Percentiles rank a stretch among this genome's conserved stretches.
phyloP scores from a whole-genome alignment of 1,140 invertebrate genomes.

The Orius laevigatus region DNA sequence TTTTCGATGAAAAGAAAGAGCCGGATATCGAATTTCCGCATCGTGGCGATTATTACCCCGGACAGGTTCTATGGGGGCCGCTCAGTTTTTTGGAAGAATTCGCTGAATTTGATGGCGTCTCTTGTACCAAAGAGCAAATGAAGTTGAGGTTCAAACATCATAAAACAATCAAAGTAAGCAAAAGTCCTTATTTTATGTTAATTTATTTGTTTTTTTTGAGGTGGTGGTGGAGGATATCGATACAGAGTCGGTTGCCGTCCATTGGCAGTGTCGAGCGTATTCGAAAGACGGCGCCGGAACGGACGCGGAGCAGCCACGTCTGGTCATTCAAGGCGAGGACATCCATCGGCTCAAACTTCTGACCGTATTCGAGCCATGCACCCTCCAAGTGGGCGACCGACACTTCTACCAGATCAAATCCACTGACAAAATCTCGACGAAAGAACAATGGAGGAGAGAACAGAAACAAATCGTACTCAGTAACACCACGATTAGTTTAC shows the following conservation, averaged over 20 bases:
- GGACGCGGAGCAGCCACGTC: conserved; percentile 47
- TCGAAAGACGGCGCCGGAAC: conserved; percentile 40
- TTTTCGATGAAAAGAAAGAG: conserved; percentile 38
- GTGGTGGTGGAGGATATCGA: conserved; percentile 45
- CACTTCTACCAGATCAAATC: conserved; percentile 48
- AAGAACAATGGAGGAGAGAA: conserved; percentile 34
- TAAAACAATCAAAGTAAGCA: conserved; percentile 22
- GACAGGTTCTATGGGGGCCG: conserved; percentile 54
- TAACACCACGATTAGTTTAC: not conserved
- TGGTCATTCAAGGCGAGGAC: conserved; percentile 54
- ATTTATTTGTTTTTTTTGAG: conserved; percentile 18
- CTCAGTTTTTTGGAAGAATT: conserved; percentile 44
- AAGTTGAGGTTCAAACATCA: conserved; percentile 27
- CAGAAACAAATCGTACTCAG: conserved; percentile 17
- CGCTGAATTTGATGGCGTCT: conserved; percentile 35
- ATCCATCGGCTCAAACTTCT: conserved; percentile 55
- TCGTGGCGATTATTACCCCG: conserved; percentile 53
- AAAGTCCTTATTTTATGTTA: not conserved
- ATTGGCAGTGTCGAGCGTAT: conserved; percentile 64
- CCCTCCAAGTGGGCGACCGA: conserved; percentile 71
- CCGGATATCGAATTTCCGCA: conserved; percentile 40
- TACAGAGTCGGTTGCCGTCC: conserved; percentile 47
- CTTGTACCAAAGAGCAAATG: conserved; percentile 25
- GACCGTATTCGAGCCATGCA: conserved; percentile 77
- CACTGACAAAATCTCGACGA: conserved; percentile 35